Percentiles rank a stretch among this genome's conserved stretches.
These are phyloP conservation scores for Oxyteleia sp. DNA, from an alignment of 2,888 invertebrate genomes.

Conservation along the genomic window DNA sequence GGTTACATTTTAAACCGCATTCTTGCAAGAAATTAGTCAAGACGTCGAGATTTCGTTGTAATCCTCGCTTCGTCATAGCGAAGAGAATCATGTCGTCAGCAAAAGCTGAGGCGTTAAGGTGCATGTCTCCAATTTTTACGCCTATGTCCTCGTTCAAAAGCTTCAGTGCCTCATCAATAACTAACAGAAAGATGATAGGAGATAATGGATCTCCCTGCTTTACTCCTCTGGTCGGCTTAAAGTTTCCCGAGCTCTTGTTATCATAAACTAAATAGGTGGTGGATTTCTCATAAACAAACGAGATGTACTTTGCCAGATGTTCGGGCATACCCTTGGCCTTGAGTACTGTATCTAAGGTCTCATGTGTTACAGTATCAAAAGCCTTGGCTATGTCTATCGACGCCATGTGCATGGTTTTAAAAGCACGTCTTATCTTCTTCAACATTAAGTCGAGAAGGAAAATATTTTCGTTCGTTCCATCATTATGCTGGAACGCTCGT, in stretches of 20 bases:
- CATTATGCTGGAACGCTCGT: constrained; percentile 63
- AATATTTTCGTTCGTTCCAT: constrained; percentile 71
- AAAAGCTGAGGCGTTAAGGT: constrained; percentile 52
- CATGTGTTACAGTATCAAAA: constrained; percentile 63
- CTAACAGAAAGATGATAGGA: constrained; percentile 28
- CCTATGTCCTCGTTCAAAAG: constrained; percentile 35
- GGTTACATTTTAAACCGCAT: constrained; percentile 77
- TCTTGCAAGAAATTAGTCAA: constrained; percentile 51
- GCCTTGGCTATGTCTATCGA: constrained; percentile 74
- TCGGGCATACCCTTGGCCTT: constrained; percentile 4
- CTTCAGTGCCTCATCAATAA: constrained; percentile 31
- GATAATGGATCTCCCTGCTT: constrained; percentile 53
- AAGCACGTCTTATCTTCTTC: not conserved
- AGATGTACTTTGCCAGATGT: constrained; percentile 1
- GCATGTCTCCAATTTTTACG: constrained; percentile 6
- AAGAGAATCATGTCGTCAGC: constrained; percentile 12
- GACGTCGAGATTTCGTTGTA: constrained; percentile 78
- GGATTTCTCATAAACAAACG: not conserved
- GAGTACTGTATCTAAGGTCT: not conserved
- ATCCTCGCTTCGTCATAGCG: constrained; percentile 60
- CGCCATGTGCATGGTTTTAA: constrained; percentile 47
- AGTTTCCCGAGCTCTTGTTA: not conserved
- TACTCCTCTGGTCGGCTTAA: constrained; percentile 24
- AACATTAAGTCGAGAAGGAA: constrained; percentile 51
- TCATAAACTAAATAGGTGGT: constrained; percentile 1